Evolutionary conservation across 2,888 invertebrate genomes (phyloP), one percentile per base, ranked within the genome.

Genomic region (Laspeyria flexula): DNA sequence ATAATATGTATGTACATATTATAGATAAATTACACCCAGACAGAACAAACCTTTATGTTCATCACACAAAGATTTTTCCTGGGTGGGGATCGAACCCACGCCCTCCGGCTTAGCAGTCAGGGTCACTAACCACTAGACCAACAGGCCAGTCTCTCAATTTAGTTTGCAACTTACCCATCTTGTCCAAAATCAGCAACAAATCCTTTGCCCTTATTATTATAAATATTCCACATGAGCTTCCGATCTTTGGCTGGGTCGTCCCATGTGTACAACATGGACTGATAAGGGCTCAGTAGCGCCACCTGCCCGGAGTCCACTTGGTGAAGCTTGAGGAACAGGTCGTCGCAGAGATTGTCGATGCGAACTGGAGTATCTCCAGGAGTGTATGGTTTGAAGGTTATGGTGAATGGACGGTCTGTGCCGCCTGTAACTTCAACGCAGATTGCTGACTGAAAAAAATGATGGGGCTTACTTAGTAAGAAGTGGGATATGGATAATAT

Each of bases 301-400:
- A 96, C 96, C 85, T 95, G 70, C 4, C 77, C 77, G 0, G 73
- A 77, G 27, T 76, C 73, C 7, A 79, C 88, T 85, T 97, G 97
- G 65, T 96, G 95, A 30, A 97, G 93, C 80, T 96, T 96, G 33
- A 97, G 86, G 83, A 96, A 96, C 43, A 97, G 86, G 72, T 97
- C 96, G 42, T 96, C 95, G 77, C 97, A 97, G 25, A 96, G 92
- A 83, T 99, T 99, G 79, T 98, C 96, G 18, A 99, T 91, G 43
- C 96, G 92, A 0, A 97, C 96, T 0, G 98, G 96, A 7, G 97
- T 96, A 86, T 96, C 96, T 0, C 98, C 98, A 1, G 88, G 79
- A 29, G 92, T 82, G 84, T 97, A 98, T 38, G 95, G 94, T 71
- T 94, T 94, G 77, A 98, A 96, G 0, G 95, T 95, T 40, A 98